Conservation (phyloP, 2,797 vertebrate species). For the Calcarius lapponicus region DNA sequence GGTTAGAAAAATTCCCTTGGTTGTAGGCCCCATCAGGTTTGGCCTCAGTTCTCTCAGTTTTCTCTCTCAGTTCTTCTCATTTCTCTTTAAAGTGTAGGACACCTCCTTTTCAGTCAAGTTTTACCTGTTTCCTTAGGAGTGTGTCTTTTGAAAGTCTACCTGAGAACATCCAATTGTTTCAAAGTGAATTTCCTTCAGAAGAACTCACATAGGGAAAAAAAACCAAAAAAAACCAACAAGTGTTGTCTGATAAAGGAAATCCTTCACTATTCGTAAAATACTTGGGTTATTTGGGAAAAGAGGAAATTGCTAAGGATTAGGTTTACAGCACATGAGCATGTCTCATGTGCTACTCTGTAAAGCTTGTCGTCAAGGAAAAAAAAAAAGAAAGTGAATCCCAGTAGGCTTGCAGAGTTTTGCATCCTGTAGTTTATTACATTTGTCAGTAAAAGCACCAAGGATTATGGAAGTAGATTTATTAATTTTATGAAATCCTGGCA, state of each 20-base stretch:
- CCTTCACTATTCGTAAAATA: slow-evolving; percentile 73
- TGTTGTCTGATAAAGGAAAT: slow-evolving; percentile 73
- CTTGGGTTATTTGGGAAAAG: slow-evolving; percentile 75
- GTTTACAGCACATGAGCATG: slow-evolving; percentile 71
- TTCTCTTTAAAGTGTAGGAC: background rate
- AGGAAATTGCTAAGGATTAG: slow-evolving; percentile 82
- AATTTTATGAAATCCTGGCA: slow-evolving; percentile 73
- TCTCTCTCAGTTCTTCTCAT: background rate
- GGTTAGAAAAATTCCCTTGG: background rate
- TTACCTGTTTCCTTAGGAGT: slow-evolving; percentile 6
- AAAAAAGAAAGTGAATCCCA: slow-evolving; percentile 55
- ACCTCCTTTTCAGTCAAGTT: background rate
- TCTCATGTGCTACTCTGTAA: slow-evolving; percentile 75
- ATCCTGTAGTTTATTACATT: slow-evolving; percentile 78
- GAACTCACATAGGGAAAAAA: background rate
- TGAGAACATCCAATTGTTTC: background rate
- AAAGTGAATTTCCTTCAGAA: slow-evolving; percentile 55
- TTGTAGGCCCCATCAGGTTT: background rate
- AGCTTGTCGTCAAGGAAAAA: slow-evolving; percentile 52
- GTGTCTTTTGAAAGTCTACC: background rate
- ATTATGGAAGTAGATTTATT: slow-evolving; percentile 74
- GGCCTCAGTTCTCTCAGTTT: background rate
- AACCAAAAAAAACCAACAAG: background rate
- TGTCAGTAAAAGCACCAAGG: slow-evolving; percentile 74
- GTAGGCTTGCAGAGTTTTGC: slow-evolving; percentile 67